Evolutionary conservation across 2,113 vertebrate species (phyloP).

Genomic region (Atlantisia rogersi): DNA sequence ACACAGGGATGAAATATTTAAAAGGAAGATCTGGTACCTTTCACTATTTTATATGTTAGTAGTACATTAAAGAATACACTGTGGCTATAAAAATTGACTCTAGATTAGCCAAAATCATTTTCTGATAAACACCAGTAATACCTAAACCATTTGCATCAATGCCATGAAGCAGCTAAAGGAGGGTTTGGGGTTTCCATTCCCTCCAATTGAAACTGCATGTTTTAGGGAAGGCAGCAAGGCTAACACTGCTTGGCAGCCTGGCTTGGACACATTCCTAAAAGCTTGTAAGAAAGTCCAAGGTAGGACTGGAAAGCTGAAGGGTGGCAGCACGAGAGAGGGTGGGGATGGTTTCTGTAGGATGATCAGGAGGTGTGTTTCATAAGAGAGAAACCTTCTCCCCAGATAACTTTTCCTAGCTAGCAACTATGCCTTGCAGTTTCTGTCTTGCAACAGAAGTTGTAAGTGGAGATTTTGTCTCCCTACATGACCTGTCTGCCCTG

Average conservation of each 20-base stretch:
- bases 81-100: not conserved
- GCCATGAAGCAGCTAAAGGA: not conserved
- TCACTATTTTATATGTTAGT: not conserved
- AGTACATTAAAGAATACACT: not conserved
- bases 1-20: not conserved
- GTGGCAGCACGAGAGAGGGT: not conserved
- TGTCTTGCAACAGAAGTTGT: slow-evolving; percentile 21
- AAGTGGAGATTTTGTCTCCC: not conserved
- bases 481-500: not conserved
- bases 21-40: not conserved
- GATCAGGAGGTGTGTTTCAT: not conserved
- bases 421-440: slow-evolving; percentile 31
- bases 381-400: not conserved
- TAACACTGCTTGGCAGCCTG: not conserved
- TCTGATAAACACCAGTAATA: not conserved
- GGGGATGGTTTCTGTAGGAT: not conserved
- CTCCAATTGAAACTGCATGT: not conserved
- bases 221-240: not conserved
- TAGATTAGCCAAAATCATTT: not conserved
- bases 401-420: not conserved
- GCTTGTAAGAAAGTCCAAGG: not conserved
- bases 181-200: not conserved
- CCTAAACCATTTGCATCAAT: not conserved
- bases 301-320: not conserved
- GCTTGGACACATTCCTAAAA: not conserved